Percentiles rank a stretch among this genome's conserved stretches.
These are phyloP conservation scores for Acanthurus leucopareius DNA, from an alignment of 2,797 vertebrate genomes.

Conservation along the genomic window DNA sequence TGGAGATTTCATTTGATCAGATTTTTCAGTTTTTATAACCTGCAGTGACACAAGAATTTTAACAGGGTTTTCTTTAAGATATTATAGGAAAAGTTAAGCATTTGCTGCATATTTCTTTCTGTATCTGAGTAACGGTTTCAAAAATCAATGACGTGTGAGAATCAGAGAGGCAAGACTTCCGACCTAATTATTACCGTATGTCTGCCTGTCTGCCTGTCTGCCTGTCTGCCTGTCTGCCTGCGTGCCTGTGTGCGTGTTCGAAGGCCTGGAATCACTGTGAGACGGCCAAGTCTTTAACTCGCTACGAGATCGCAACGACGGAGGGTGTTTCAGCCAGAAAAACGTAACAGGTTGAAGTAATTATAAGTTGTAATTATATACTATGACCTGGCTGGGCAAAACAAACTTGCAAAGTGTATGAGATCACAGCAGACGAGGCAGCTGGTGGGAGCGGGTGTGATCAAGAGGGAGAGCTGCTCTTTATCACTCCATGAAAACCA, in stretches of 20 bases:
- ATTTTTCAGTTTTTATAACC: constrained; percentile 12
- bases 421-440: constrained; percentile 13
- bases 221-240: constrained; percentile 14
- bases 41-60: not conserved
- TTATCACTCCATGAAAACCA: constrained; percentile 2
- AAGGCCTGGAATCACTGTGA: constrained; percentile 16
- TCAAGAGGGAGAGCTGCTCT: constrained; percentile 3
- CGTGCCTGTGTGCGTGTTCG: constrained; percentile 23
- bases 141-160: constrained; percentile 38
- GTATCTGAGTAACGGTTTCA: constrained; percentile 27
- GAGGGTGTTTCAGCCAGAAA: not conserved
- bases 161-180: constrained; percentile 39
- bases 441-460: constrained; percentile 24
- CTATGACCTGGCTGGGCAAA: constrained; percentile 18
- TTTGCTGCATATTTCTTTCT: constrained; percentile 16
- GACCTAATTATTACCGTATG: constrained; percentile 61
- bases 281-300: constrained; percentile 39
- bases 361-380: constrained; percentile 38
- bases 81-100: not conserved
- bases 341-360: constrained; percentile 40
- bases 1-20: not conserved
- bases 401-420: not conserved
- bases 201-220: constrained; percentile 28
- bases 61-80: not conserved
- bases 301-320: not conserved